Evolutionary conservation across 2,888 invertebrate genomes (phyloP).

Genomic region (Rhogogaster chlorosoma): DNA sequence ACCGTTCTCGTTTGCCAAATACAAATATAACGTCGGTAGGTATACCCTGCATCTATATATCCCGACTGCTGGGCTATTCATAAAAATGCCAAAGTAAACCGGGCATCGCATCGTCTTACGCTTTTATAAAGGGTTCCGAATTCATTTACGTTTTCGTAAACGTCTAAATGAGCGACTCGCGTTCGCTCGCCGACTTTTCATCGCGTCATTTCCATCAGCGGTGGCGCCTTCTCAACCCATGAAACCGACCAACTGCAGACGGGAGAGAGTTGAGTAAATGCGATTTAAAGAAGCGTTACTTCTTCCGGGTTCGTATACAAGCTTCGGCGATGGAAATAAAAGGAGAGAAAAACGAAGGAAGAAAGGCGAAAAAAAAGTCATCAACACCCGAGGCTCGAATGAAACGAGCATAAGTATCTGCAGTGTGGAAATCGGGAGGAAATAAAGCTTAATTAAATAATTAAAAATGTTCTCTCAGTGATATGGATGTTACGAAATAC

Average conservation of each 20-base stretch:
- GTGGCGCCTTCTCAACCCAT: not conserved
- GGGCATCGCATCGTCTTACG: not conserved
- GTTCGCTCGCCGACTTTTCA: not conserved
- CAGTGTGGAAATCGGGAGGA: not conserved
- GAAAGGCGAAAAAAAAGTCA: too few relatives aligned
- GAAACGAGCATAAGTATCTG: not conserved
- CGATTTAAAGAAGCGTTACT: constrained; percentile 28
- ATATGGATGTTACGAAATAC: too few relatives aligned
- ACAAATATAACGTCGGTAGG: constrained; percentile 14
- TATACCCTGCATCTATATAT: not conserved
- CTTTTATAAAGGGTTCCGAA: not conserved
- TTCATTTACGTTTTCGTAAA: constrained; percentile 21
- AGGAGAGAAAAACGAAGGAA: not conserved
- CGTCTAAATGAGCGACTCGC: not conserved
- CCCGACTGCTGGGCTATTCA: not conserved
- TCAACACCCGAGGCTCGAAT: not conserved
- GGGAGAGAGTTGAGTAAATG: constrained; percentile 30
- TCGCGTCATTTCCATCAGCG: not conserved
- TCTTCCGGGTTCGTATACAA: constrained; percentile 20
- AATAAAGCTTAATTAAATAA: not conserved
- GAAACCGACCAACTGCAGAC: not conserved
- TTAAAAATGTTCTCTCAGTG: not conserved
- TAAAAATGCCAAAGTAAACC: not conserved
- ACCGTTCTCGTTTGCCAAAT: constrained; percentile 33
- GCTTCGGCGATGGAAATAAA: not conserved